Conservation (phyloP, 2,113 vertebrate genomes). For the Trematomus loennbergii region DNA sequence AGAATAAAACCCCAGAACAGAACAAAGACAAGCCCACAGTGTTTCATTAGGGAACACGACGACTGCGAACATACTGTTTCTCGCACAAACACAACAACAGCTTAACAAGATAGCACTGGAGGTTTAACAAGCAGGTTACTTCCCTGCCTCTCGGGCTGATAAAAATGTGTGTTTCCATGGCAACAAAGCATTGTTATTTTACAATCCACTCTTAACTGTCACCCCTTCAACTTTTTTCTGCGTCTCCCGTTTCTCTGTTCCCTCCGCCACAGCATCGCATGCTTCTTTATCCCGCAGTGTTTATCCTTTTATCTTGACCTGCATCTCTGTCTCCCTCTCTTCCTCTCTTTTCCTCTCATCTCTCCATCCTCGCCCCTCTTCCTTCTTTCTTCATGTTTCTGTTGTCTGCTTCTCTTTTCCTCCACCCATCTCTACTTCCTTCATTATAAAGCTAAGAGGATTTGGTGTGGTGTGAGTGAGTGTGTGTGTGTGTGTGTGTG, state of each 20-base stretch:
- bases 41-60: conserved; percentile 64
- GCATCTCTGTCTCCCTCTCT: conserved; percentile 56
- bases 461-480: conserved; percentile 60
- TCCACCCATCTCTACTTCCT: conserved; percentile 62
- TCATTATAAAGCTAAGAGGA: conserved; percentile 83
- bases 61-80: conserved; percentile 61
- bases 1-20: conserved; percentile 19
- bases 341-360: conserved; percentile 31
- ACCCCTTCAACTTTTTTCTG: conserved; percentile 67
- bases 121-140: conserved; percentile 79
- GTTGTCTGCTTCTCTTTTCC: conserved; percentile 32
- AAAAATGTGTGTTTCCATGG: conserved; percentile 77
- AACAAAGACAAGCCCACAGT: conserved; percentile 55
- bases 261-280: conserved; percentile 44
- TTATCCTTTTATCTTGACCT: conserved; percentile 80
- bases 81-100: conserved; percentile 74
- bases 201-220: conserved; percentile 71
- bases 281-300: conserved; percentile 54
- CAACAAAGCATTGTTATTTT: conserved; percentile 74
- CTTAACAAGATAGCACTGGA: conserved; percentile 75
- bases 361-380: conserved; percentile 33
- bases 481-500: conserved; percentile 38
- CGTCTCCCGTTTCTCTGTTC: conserved; percentile 52
- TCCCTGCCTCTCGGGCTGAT: conserved; percentile 66
- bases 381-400: conserved; percentile 16